phyloP scores from a whole-genome alignment of 2,113 vertebrate species.

The Noturus placidus region DNA sequence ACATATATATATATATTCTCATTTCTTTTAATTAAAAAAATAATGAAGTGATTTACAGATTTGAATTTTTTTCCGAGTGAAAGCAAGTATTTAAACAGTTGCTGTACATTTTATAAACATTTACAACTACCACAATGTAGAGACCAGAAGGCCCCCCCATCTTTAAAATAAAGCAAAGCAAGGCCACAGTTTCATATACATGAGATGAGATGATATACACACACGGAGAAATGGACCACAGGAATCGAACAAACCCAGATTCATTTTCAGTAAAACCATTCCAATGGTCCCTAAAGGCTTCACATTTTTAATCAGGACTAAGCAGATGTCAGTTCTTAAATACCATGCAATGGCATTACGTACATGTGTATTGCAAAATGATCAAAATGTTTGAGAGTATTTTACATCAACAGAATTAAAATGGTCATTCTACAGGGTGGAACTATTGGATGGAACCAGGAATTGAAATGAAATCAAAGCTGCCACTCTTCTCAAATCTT shows the following conservation, averaged over 20 bases:
- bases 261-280: conserved; percentile 29
- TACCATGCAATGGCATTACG: neutral
- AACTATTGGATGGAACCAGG: neutral
- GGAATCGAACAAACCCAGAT: conserved; percentile 21
- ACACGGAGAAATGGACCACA: conserved; percentile 28
- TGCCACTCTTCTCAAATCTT: conserved; percentile 2
- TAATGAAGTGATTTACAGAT: conserved; percentile 97
- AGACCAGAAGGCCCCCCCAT: conserved; percentile 61
- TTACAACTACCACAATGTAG: conserved; percentile 88
- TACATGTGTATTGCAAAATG: neutral
- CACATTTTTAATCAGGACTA: conserved; percentile 44
- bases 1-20: conserved; percentile 67
- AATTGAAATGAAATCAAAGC: neutral
- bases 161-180: conserved; percentile 79
- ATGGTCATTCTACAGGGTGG: neutral
- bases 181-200: conserved; percentile 81
- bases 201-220: conserved; percentile 54
- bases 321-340: neutral
- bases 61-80: conserved; percentile 77
- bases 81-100: conserved; percentile 93
- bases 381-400: neutral
- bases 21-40: conserved; percentile 91
- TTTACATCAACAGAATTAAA: neutral
- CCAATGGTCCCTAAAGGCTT: conserved; percentile 31
- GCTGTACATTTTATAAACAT: conserved; percentile 99